Base-by-base conservation (phyloP, 2,113 vertebrate species). In the Halcyon senegalensis region DNA sequence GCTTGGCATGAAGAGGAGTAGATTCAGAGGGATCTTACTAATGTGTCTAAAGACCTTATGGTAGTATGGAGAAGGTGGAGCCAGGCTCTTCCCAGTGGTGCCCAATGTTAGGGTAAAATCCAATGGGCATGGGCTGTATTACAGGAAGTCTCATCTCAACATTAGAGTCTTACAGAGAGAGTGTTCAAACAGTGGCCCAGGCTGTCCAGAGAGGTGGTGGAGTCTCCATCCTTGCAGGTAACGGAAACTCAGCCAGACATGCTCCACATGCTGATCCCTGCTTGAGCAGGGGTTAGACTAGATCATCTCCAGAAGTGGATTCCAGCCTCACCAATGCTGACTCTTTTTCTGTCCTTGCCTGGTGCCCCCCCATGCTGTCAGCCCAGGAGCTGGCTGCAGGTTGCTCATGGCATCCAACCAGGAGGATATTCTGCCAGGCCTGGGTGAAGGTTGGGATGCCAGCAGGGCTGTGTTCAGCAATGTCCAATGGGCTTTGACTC, bases 231-330 rank as follows among this genome's bases (percentile, higher is more conserved):
- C 41, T 50, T 7, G 17, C 19, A 39, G 39, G 25, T 8, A 50
- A 1, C 23, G 17, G 23, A 7, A 59, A 7, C 31, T 23, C 30
- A 43, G 2, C 11, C 0, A 0, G 23, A 5, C 21, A 12, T 3
- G 0, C 15, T 25, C 15, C 44, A 2, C 1, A 1, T 3, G 1
- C 5, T 53, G 33, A 4, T 51, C 18, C 33, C 58, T n/a, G 35
- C 35, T 41, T 16, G 33, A 51, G 18, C 33, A 51, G 19, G 16
- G 18, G 4, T 16, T 43, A 43, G 21, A 48, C n/a, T 14, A 17
- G 30, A n/a, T 28, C 5, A 0, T n/a, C 48, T 84, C 48, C 48
- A 50, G 17, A 60, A 20, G 8, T 4, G 21, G 7, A 39, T 74
- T 89, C 64, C 76, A 74, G 31, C 9, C 41, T 41, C 68, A 28